Evolutionary conservation across 2,113 vertebrate genomes (phyloP).

Genomic region (Hippopotamus amphibius): DNA sequence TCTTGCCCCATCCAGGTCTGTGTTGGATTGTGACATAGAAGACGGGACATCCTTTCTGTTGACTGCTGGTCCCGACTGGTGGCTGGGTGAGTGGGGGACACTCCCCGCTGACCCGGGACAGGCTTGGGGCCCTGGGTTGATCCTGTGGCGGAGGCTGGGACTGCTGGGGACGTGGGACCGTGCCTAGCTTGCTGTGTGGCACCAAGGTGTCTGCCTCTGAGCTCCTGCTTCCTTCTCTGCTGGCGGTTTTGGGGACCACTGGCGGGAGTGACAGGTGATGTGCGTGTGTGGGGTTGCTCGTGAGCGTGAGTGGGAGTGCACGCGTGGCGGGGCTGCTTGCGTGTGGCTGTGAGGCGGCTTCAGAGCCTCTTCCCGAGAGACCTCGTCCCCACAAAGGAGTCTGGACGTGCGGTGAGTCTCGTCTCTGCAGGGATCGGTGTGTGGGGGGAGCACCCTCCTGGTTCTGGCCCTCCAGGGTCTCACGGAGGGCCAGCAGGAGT

Average conservation of each 20-base stretch:
- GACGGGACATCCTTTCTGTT: not conserved
- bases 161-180: rapidly evolving
- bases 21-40: not conserved
- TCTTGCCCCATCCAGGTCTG: not conserved
- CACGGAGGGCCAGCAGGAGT: rapidly evolving
- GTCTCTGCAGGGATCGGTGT: rapidly evolving
- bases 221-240: rapidly evolving
- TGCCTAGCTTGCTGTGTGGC: not conserved
- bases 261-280: rapidly evolving
- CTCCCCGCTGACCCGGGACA: rapidly evolving
- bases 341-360: rapidly evolving
- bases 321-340: no score
- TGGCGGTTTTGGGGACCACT: not conserved
- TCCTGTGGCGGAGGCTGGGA: rapidly evolving
- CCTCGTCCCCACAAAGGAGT: rapidly evolving
- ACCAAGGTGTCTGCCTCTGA: rapidly evolving
- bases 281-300: not conserved
- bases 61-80: constrained; percentile 40
- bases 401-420: rapidly evolving
- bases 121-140: no score
- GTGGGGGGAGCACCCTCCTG: no score
- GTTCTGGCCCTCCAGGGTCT: not conserved
- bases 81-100: constrained; percentile 59
- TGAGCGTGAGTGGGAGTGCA: rapidly evolving
- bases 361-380: not conserved